phyloP scores from a whole-genome alignment of 2,797 vertebrate species.

The Florisuga fusca region DNA sequence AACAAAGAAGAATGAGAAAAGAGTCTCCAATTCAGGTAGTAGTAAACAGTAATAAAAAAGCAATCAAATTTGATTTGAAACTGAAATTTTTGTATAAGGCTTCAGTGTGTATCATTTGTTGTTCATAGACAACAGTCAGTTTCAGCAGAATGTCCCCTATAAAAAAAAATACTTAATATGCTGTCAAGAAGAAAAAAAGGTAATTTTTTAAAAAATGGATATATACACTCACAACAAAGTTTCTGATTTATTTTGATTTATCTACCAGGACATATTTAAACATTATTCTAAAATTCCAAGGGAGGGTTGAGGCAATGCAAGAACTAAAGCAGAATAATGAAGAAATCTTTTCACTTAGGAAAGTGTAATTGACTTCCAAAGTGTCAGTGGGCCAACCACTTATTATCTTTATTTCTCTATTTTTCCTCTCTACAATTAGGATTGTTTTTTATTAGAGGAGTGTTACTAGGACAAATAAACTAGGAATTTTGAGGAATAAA shows the following conservation, averaged over 20 bases:
- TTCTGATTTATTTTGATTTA: neutral
- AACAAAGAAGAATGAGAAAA: neutral
- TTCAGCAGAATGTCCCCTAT: neutral
- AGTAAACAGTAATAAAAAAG: neutral
- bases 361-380: neutral
- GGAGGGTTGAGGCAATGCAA: neutral
- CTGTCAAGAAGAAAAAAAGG: neutral
- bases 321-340: neutral
- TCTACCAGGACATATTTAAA: neutral
- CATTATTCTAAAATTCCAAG: neutral
- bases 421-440: neutral
- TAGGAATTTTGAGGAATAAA: neutral
- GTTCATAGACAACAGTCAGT: neutral
- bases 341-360: neutral
- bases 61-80: neutral
- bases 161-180: neutral
- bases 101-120: neutral
- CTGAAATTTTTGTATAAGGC: neutral
- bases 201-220: neutral
- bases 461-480: neutral
- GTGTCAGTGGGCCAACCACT: neutral
- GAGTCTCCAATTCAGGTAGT: neutral
- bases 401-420: neutral
- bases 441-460: neutral
- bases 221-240: neutral